phyloP scores from a whole-genome alignment of 2,113 vertebrate genomes.

The Anseranas semipalmata region DNA sequence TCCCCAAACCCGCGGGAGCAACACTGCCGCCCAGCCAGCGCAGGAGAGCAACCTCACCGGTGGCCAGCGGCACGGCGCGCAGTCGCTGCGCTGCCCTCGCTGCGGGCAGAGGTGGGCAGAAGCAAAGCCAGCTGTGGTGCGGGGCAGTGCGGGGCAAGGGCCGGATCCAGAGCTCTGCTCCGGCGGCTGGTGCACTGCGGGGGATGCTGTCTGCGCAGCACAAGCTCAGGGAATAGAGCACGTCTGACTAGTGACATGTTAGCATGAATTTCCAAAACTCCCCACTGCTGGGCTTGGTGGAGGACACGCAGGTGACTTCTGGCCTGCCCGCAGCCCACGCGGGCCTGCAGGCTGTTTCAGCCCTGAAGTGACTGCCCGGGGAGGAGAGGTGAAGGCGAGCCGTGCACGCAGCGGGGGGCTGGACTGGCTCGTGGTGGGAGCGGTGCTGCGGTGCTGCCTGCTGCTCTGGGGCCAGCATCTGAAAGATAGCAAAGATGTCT shows the following conservation, averaged over 20 bases:
- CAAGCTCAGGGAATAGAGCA: too few species aligned
- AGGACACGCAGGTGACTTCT: background rate
- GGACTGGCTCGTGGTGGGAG: background rate
- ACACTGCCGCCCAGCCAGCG: background rate
- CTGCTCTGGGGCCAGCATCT: background rate
- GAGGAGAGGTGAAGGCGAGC: background rate
- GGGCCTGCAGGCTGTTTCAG: background rate
- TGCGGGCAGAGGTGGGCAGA: background rate
- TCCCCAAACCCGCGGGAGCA: background rate
- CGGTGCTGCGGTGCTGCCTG: background rate
- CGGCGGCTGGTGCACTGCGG: too few species aligned
- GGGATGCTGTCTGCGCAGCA: background rate
- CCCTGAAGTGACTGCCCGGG: too few species aligned
- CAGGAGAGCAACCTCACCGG: too few species aligned
- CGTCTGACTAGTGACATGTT: background rate
- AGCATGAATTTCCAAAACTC: background rate
- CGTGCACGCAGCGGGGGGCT: accelerated
- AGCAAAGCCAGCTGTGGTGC: background rate
- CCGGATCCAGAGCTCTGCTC: background rate
- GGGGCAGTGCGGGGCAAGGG: background rate
- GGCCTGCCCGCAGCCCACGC: background rate
- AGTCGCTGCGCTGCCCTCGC: background rate
- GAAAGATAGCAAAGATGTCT: background rate
- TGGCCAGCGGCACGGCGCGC: too few species aligned
- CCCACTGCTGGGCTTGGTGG: background rate